These are phyloP conservation scores for Nomada goodeniana DNA, from an alignment of 2,888 invertebrate species.

Conservation along the genomic window DNA sequence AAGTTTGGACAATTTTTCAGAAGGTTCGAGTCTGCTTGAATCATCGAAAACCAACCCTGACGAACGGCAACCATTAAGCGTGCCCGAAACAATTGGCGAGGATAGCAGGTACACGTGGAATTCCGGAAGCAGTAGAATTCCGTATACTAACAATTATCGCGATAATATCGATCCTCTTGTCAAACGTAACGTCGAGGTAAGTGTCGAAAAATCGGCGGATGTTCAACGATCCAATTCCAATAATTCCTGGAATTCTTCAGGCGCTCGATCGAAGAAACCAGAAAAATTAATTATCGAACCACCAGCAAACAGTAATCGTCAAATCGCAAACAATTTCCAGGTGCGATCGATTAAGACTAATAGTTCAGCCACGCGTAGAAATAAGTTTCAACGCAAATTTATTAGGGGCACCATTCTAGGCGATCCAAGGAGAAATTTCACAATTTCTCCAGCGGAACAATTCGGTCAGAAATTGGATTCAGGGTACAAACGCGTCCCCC, in stretches of 20 bases:
- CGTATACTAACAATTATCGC: slow-evolving; percentile 67
- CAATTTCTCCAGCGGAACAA: not conserved
- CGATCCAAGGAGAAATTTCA: not conserved
- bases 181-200: slow-evolving; percentile 36
- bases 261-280: not conserved
- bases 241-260: not conserved
- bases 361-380: not conserved
- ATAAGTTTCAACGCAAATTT: not conserved
- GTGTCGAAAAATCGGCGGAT: not conserved
- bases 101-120: slow-evolving; percentile 82
- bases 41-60: slow-evolving; percentile 36
- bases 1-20: slow-evolving; percentile 38
- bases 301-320: not conserved
- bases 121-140: slow-evolving; percentile 74
- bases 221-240: not conserved
- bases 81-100: slow-evolving; percentile 65
- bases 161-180: slow-evolving; percentile 38
- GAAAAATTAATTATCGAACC: not conserved
- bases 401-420: not conserved
- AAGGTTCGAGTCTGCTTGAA: slow-evolving; percentile 19
- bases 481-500: not conserved
- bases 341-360: not conserved
- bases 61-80: slow-evolving; percentile 59
- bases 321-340: not conserved
- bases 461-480: not conserved